phyloP scores from a whole-genome alignment of 1,140 invertebrate genomes.

The Proales similis region DNA sequence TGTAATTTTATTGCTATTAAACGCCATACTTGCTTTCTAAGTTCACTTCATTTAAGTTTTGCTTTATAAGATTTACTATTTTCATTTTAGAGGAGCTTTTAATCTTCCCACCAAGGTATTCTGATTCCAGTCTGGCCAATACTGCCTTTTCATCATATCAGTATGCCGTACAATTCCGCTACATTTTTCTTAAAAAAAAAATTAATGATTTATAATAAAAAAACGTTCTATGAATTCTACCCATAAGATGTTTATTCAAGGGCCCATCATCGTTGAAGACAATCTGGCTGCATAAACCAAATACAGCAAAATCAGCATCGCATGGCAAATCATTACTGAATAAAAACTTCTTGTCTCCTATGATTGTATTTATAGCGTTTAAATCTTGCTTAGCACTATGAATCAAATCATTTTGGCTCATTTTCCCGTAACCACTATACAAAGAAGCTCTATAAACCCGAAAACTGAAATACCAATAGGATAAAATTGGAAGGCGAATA shows the following conservation, averaged over 20 bases:
- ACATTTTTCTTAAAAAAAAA: constrained; percentile 21
- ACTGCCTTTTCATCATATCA: constrained; percentile 19
- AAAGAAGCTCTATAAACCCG: constrained; percentile 1
- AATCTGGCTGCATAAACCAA: constrained; percentile 14
- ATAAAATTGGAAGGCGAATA: constrained; percentile 1
- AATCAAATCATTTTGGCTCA: background rate
- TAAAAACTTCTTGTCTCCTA: constrained; percentile 33
- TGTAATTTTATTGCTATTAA: too few species aligned
- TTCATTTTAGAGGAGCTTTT: background rate
- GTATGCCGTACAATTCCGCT: constrained; percentile 6
- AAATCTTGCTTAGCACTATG: constrained; percentile 22
- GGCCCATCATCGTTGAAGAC: constrained; percentile 22
- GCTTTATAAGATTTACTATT: background rate
- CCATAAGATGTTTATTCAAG: constrained; percentile 18
- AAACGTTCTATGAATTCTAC: background rate
- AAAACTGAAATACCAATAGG: constrained; percentile 1
- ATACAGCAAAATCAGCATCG: constrained; percentile 35
- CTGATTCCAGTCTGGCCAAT: constrained; percentile 36
- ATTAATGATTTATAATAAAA: background rate
- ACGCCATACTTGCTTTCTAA: too few species aligned
- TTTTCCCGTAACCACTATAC: constrained; percentile 8
- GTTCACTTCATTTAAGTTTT: background rate
- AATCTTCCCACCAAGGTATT: constrained; percentile 4
- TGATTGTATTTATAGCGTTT: constrained; percentile 7
- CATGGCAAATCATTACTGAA: constrained; percentile 17